Evolutionary conservation across 2,797 vertebrate genomes (phyloP).

Genomic region (Gallinago stenura): DNA sequence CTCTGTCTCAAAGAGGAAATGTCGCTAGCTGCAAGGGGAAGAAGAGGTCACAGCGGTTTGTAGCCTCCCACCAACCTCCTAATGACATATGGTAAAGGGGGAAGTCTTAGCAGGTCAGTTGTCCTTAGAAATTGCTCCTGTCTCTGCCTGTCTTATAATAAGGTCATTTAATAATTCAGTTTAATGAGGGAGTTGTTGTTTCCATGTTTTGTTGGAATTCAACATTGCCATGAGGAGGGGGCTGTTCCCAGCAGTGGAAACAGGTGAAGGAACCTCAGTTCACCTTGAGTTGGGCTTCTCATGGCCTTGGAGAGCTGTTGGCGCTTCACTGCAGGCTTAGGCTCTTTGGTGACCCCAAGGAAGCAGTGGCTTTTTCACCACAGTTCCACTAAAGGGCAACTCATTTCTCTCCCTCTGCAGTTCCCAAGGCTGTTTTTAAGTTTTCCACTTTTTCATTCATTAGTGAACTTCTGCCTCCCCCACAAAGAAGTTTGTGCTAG

Average conservation of each 20-base stretch:
- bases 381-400: background rate
- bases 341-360: background rate
- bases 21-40: background rate
- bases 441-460: background rate
- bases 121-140: background rate
- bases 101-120: background rate
- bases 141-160: background rate
- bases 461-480: background rate
- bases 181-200: background rate
- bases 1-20: background rate
- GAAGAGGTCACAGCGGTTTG: background rate
- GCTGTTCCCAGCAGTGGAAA: background rate
- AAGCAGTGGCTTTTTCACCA: background rate
- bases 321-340: background rate
- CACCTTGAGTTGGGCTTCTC: background rate
- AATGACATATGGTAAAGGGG: background rate
- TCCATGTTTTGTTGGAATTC: background rate
- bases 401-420: background rate
- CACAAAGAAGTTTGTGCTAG: background rate
- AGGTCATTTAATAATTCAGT: background rate
- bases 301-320: fast-evolving
- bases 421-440: background rate
- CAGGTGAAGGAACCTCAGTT: background rate
- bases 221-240: background rate
- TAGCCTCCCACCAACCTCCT: background rate